Conservation (phyloP, 1,140 invertebrate genomes). For the Pseudomyrmex dendroicus region DNA sequence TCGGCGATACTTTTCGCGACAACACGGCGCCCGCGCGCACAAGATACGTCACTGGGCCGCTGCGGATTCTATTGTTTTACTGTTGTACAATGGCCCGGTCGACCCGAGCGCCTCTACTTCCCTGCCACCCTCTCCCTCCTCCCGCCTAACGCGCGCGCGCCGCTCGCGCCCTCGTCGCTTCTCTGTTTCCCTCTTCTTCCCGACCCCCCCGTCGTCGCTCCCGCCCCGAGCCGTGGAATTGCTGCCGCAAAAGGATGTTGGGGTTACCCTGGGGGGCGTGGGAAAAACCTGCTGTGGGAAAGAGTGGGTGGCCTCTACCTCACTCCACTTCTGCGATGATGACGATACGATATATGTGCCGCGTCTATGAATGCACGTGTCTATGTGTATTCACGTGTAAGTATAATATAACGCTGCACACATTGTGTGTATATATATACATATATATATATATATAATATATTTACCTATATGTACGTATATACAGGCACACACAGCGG, state of each 20-base stretch:
- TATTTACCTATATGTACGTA: too few species aligned
- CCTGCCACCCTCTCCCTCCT: slow-evolving; percentile 68
- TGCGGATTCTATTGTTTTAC: slow-evolving; percentile 83
- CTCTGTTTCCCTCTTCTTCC: slow-evolving; percentile 61
- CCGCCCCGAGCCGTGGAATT: slow-evolving; percentile 80
- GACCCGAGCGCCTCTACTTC: slow-evolving; percentile 78
- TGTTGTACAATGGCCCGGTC: slow-evolving; percentile 79
- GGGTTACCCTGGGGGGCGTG: slow-evolving; percentile 91
- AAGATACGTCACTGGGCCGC: slow-evolving; percentile 69
- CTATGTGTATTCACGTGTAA: background rate
- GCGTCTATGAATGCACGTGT: slow-evolving; percentile 45
- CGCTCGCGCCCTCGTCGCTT: background rate
- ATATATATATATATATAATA: background rate
- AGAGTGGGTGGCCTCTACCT: slow-evolving; percentile 89
- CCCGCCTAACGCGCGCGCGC: slow-evolving; percentile 58
- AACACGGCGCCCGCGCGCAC: slow-evolving; percentile 33
- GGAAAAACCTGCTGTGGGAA: slow-evolving; percentile 92
- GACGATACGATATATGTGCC: slow-evolving; percentile 74
- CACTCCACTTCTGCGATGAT: slow-evolving; percentile 80
- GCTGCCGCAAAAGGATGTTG: slow-evolving; percentile 88
- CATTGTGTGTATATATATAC: background rate
- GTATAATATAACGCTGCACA: too few species aligned
- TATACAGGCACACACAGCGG: background rate
- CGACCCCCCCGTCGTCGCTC: slow-evolving; percentile 58
- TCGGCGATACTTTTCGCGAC: slow-evolving; percentile 3